Evolutionary conservation across 1,140 invertebrate genomes (phyloP).

Genomic region (Lineus longissimus): DNA sequence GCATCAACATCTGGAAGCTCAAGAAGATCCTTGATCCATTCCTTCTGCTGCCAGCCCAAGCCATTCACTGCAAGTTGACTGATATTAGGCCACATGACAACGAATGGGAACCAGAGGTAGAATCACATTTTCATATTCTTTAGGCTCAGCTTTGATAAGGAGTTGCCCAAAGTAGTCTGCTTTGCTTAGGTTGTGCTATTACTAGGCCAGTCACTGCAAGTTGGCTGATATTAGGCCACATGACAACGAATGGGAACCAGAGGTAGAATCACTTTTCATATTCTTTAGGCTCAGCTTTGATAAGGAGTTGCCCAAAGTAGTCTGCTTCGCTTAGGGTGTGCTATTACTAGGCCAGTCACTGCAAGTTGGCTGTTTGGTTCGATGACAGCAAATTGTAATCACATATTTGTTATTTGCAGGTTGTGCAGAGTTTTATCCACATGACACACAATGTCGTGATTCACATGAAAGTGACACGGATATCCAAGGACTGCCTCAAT

Average conservation of each 20-base stretch:
- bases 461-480: too few species aligned
- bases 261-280: background rate
- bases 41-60: conserved; percentile 28
- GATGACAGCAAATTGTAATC: background rate
- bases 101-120: background rate
- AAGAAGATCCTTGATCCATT: conserved; percentile 29
- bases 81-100: background rate
- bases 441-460: background rate
- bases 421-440: too few species aligned
- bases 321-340: background rate
- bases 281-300: too few species aligned
- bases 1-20: conserved; percentile 27
- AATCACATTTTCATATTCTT: background rate
- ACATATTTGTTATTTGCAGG: background rate
- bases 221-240: background rate
- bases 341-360: conserved; percentile 24
- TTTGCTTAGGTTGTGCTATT: background rate
- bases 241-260: background rate
- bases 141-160: too few species aligned
- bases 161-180: background rate
- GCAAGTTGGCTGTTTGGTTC: background rate
- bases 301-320: background rate
- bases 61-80: conserved; percentile 13
- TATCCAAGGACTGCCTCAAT: too few species aligned
- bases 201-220: conserved; percentile 25